These are phyloP conservation scores for Sesamia nonagrioides DNA, from an alignment of 1,140 invertebrate genomes.

Conservation along the genomic window DNA sequence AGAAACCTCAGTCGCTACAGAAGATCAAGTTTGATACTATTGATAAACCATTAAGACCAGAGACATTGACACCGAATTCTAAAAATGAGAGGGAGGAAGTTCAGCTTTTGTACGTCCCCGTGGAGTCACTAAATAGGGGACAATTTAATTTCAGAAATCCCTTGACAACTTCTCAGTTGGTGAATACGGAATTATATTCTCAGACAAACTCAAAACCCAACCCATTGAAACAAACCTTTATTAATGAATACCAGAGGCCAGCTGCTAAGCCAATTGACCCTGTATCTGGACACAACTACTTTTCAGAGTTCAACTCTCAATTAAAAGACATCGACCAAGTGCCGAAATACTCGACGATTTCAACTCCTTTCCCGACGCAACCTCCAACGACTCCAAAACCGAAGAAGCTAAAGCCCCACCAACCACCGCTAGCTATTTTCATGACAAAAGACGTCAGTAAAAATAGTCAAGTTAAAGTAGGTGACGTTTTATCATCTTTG, in stretches of 20 bases:
- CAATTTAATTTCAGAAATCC: slow-evolving; percentile 83
- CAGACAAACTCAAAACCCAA: slow-evolving; percentile 68
- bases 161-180: slow-evolving; percentile 63
- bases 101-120: slow-evolving; percentile 93
- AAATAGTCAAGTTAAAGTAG: slow-evolving; percentile 87
- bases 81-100: slow-evolving; percentile 90
- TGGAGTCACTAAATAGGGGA: slow-evolving; percentile 91
- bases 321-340: slow-evolving; percentile 68
- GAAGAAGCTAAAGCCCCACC: slow-evolving; percentile 91
- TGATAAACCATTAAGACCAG: slow-evolving; percentile 64
- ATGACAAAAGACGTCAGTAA: slow-evolving; percentile 88
- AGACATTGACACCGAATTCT: slow-evolving; percentile 60
- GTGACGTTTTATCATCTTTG: slow-evolving; percentile 91
- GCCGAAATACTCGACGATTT: slow-evolving; percentile 76
- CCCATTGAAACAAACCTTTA: slow-evolving; percentile 72
- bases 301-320: slow-evolving; percentile 70
- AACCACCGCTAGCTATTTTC: slow-evolving; percentile 94
- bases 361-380: slow-evolving; percentile 82
- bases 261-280: slow-evolving; percentile 61
- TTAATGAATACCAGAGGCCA: slow-evolving; percentile 69
- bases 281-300: slow-evolving; percentile 65
- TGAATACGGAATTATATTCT: slow-evolving; percentile 75
- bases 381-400: slow-evolving; percentile 84
- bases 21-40: slow-evolving; percentile 77
- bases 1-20: slow-evolving; percentile 73